Percentiles rank a stretch among this genome's conserved stretches.
These are phyloP conservation scores for Propsilocerus akamusi DNA, from an alignment of 1,140 invertebrate species.

Conservation along the genomic window DNA sequence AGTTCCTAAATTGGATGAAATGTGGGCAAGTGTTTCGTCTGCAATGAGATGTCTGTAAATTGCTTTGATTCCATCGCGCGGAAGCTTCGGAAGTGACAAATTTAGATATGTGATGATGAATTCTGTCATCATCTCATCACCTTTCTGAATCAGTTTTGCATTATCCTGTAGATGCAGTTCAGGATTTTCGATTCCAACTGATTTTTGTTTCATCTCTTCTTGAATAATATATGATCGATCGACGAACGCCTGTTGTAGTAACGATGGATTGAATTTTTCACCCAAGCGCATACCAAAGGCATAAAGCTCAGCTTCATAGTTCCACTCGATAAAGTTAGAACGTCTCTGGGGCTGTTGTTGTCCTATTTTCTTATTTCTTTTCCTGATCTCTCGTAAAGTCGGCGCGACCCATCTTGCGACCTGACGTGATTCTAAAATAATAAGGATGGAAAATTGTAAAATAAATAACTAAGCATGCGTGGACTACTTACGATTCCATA, in stretches of 20 bases:
- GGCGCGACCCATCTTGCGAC: conserved; percentile 34
- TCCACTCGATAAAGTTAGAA: conserved; percentile 60
- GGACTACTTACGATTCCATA: background rate
- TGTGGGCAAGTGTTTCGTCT: conserved; percentile 42
- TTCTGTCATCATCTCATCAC: conserved; percentile 34
- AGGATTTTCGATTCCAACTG: conserved; percentile 43
- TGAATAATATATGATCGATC: conserved; percentile 58
- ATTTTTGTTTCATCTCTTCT: conserved; percentile 44
- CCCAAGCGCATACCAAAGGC: conserved; percentile 69
- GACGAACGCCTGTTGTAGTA: conserved; percentile 58
- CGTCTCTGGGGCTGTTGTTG: conserved; percentile 23
- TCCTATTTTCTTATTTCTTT: conserved; percentile 14
- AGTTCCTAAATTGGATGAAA: conserved; percentile 54
- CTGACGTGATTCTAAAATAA: conserved; percentile 11
- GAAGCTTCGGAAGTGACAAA: conserved; percentile 43
- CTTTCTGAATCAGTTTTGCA: conserved; percentile 39
- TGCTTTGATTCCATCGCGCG: conserved; percentile 40
- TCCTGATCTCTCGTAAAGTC: conserved; percentile 18
- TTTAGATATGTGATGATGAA: conserved; percentile 32
- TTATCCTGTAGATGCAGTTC: conserved; percentile 45
- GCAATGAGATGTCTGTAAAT: conserved; percentile 45
- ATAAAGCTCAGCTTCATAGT: conserved; percentile 72
- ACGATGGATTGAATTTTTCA: conserved; percentile 57
- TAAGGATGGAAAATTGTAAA: conserved; percentile 29
- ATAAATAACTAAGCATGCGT: background rate